phyloP scores from a whole-genome alignment of 2,113 vertebrate species.

The Mystacornis crossleyi region DNA sequence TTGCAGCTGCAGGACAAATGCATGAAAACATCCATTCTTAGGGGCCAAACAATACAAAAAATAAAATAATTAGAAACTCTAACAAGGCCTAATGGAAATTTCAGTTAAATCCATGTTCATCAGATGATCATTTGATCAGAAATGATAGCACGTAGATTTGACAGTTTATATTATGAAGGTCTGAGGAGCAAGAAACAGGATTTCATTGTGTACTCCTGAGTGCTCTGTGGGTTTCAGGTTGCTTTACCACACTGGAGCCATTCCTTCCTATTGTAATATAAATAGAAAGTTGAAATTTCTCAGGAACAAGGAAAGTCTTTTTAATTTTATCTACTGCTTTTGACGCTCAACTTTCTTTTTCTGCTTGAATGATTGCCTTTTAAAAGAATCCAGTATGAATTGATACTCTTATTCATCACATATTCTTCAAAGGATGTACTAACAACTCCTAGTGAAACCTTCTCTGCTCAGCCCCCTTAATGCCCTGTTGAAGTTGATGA shows the following conservation, averaged over 20 bases:
- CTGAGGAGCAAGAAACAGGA: not conserved
- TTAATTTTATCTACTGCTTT: not conserved
- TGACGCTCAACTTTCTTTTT: not conserved
- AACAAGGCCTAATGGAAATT: not conserved
- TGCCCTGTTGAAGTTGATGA: not conserved
- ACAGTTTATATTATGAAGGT: not conserved
- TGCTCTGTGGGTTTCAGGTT: not conserved
- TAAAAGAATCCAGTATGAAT: not conserved
- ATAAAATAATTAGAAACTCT: not conserved
- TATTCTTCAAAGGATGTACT: not conserved
- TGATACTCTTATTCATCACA: not conserved
- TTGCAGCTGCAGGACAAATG: constrained; percentile 23
- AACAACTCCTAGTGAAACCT: not conserved
- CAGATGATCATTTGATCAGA: not conserved
- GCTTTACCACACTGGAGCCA: not conserved
- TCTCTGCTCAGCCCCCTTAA: not conserved
- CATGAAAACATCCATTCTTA: not conserved
- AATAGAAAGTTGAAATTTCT: not conserved
- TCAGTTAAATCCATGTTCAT: not conserved
- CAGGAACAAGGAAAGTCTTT: not conserved
- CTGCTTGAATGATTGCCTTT: not conserved
- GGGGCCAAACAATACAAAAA: not conserved
- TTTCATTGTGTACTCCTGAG: not conserved
- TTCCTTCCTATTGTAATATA: not conserved
- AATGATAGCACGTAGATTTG: not conserved